Conservation (phyloP, 2,888 invertebrate species). For the Lumbricus terrestris region DNA sequence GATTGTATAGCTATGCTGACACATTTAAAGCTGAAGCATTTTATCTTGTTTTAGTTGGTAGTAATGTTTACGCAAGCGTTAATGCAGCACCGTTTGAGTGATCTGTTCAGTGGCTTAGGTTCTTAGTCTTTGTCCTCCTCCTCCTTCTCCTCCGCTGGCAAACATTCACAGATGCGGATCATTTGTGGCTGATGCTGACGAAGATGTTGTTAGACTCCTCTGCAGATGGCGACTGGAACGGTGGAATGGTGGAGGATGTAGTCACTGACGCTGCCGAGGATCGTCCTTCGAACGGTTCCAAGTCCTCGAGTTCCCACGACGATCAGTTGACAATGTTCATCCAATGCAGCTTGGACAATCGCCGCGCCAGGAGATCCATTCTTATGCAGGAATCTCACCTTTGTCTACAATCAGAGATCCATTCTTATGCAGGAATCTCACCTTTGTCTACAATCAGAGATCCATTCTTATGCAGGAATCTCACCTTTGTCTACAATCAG, state of each 20-base stretch:
- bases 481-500: background rate
- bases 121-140: no score
- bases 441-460: background rate
- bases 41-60: no score
- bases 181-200: no score
- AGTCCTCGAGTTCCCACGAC: constrained; percentile 24
- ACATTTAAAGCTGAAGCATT: no score
- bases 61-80: no score
- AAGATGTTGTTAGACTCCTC: background rate
- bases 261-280: constrained; percentile 26
- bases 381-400: background rate
- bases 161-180: no score
- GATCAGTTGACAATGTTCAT: background rate
- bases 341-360: background rate
- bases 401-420: background rate
- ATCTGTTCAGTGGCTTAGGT: no score
- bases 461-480: no score
- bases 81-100: no score
- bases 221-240: constrained; percentile 22
- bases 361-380: constrained; percentile 16
- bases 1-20: no score
- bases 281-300: constrained; percentile 20
- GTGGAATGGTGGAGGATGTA: constrained; percentile 27
- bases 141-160: no score
- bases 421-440: no score